Percentiles rank a stretch among this genome's conserved stretches.
These are phyloP conservation scores for Copidosoma aretas DNA, from an alignment of 2,888 invertebrate genomes.

Conservation along the genomic window DNA sequence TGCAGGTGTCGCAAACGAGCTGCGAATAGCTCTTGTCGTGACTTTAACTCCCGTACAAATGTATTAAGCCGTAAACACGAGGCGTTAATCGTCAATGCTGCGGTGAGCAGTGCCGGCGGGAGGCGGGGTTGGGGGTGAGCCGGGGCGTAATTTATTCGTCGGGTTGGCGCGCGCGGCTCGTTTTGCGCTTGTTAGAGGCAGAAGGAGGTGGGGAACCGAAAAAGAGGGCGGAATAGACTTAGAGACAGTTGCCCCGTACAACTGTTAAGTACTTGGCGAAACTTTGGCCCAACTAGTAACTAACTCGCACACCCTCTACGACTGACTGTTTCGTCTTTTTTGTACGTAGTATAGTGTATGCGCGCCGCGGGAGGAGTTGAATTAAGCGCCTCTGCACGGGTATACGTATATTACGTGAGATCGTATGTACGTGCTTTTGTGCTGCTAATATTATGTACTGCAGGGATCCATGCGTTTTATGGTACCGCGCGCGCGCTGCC, in stretches of 20 bases:
- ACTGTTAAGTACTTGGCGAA: slow-evolving; percentile 9
- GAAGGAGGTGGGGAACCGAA: background rate
- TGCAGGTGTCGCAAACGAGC: background rate
- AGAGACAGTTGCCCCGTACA: background rate
- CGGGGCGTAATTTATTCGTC: too few relatives aligned
- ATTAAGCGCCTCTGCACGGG: too few relatives aligned
- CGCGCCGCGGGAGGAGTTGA: too few relatives aligned
- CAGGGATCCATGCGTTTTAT: too few relatives aligned
- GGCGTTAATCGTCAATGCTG: slow-evolving; percentile 21
- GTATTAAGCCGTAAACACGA: slow-evolving; percentile 22
- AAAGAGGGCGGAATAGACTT: background rate
- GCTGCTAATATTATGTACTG: too few relatives aligned
- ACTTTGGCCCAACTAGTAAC: slow-evolving; percentile 1
- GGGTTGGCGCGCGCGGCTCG: too few relatives aligned
- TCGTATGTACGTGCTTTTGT: too few relatives aligned
- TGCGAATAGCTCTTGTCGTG: background rate
- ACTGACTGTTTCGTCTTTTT: background rate
- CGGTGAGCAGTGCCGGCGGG: too few relatives aligned
- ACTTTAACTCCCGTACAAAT: slow-evolving; percentile 7
- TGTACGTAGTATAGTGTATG: background rate
- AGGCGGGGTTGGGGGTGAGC: too few relatives aligned
- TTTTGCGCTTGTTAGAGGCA: background rate
- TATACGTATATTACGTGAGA: too few relatives aligned
- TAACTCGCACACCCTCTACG: background rate
- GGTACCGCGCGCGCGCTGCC: too few relatives aligned